A percentile compares a stretch with the other conserved stretches of the same genome.
phyloP scores from a whole-genome alignment of 2,888 invertebrate species.

The Suillia variegata region DNA sequence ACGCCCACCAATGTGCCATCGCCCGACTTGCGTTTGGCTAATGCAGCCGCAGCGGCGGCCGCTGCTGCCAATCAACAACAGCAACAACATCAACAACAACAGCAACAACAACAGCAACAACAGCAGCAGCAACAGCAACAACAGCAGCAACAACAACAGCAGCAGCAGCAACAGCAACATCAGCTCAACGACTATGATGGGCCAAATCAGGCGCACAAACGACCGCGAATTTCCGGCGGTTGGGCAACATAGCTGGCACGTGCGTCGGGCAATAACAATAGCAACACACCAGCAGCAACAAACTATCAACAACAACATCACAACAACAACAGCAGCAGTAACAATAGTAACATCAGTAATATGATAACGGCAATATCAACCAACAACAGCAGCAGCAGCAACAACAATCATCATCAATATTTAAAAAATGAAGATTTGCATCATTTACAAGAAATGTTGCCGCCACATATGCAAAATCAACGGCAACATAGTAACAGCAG shows the following conservation, averaged over 20 bases:
- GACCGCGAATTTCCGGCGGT: constrained; percentile 84
- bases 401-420: constrained; percentile 26
- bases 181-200: constrained; percentile 68
- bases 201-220: constrained; percentile 68
- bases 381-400: constrained; percentile 28
- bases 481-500: constrained; percentile 28
- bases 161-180: constrained; percentile 45
- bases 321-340: constrained; percentile 39
- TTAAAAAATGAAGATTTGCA: constrained; percentile 32
- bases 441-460: constrained; percentile 41
- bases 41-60: constrained; percentile 34
- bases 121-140: constrained; percentile 49
- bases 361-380: constrained; percentile 38
- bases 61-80: constrained; percentile 48
- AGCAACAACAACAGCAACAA: constrained; percentile 50
- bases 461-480: constrained; percentile 45
- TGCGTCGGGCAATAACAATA: constrained; percentile 32
- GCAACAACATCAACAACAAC: constrained; percentile 50
- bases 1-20: constrained; percentile 85
- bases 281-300: constrained; percentile 22
- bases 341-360: constrained; percentile 31
- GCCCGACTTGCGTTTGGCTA: constrained; percentile 65
- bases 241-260: constrained; percentile 83
- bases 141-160: constrained; percentile 43
- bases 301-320: constrained; percentile 8